Percentiles rank a stretch among this genome's conserved stretches.
phyloP scores from a whole-genome alignment of 2,888 invertebrate species.

The Macrophya annulata region DNA sequence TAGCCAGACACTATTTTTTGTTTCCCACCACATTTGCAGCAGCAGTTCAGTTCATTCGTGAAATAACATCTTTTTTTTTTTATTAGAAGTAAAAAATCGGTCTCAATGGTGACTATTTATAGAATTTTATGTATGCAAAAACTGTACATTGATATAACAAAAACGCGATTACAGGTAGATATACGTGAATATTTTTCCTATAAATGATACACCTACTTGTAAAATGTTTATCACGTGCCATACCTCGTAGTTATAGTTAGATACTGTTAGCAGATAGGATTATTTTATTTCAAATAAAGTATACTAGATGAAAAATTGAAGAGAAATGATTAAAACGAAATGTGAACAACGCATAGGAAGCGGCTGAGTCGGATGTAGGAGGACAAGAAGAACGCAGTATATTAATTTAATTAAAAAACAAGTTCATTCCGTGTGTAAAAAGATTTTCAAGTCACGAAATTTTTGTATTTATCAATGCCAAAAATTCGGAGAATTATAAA shows the following conservation, averaged over 20 bases:
- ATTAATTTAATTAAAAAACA: neutral
- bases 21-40: neutral
- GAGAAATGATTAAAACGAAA: conserved; percentile 7
- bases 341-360: conserved; percentile 17
- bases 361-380: conserved; percentile 1
- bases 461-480: neutral
- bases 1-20: neutral
- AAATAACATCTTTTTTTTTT: neutral
- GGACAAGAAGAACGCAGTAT: neutral
- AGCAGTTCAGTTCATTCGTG: neutral
- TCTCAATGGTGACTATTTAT: neutral
- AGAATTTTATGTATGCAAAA: neutral
- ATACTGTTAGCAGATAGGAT: neutral
- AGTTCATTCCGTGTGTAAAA: neutral
- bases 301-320: neutral
- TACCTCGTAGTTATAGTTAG: neutral
- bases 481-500: neutral
- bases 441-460: neutral
- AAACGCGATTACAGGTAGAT: neutral
- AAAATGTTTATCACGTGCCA: neutral
- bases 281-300: neutral
- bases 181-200: neutral
- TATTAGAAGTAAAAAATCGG: neutral
- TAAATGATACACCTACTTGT: conserved; percentile 5
- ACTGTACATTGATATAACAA: neutral